Conservation (phyloP, 2,888 invertebrate genomes). For the Subacronicta megacephala region DNA sequence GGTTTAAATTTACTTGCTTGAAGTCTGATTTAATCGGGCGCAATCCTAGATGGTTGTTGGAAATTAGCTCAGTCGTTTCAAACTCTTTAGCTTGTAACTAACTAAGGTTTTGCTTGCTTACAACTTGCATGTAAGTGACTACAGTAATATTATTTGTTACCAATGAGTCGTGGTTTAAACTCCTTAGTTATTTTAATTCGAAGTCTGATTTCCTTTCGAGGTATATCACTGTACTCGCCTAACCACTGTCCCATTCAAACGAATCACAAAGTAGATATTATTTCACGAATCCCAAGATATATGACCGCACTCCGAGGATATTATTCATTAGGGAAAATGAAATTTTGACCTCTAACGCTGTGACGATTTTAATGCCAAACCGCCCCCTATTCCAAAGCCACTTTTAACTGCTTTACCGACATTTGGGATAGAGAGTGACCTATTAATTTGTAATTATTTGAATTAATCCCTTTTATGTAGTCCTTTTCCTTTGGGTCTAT, state of each 20-base stretch:
- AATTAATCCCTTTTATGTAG: constrained; percentile 57
- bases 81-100: no score
- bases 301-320: constrained; percentile 76
- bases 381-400: constrained; percentile 46
- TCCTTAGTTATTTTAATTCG: no score
- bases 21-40: background rate
- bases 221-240: constrained; percentile 26
- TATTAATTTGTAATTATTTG: constrained; percentile 51
- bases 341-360: constrained; percentile 71
- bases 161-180: no score
- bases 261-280: constrained; percentile 62
- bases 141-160: no score
- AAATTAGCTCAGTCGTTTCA: no score
- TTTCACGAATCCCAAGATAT: constrained; percentile 80
- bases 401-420: constrained; percentile 51
- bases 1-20: background rate
- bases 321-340: constrained; percentile 82
- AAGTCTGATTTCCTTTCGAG: constrained; percentile 1
- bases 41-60: background rate
- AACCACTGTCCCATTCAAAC: constrained; percentile 51
- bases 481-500: constrained; percentile 28
- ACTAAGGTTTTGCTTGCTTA: no score
- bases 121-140: no score
- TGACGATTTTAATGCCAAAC: constrained; percentile 45
- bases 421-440: constrained; percentile 39